Evolutionary conservation across 2,888 invertebrate genomes (phyloP), one percentile per base, ranked within the genome.

Genomic region (Limnephilus marmoratus): DNA sequence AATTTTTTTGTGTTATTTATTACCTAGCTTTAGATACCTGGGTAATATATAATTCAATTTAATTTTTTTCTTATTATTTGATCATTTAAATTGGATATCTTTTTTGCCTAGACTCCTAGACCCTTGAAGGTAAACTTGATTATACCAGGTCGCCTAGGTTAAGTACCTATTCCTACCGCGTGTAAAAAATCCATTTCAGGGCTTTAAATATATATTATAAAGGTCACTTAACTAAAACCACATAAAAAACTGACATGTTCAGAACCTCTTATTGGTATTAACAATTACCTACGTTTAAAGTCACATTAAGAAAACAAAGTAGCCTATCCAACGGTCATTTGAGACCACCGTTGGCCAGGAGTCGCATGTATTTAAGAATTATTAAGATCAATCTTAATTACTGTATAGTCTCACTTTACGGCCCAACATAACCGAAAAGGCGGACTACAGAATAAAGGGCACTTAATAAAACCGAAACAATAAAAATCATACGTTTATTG

Each of bases 401-500:
- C 24, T 68, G 68, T 68, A 68, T 68, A 68, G 24, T 68, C 68
- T 68, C 68, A 68, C 68, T 68, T 68, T 68, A 68, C 24, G 24
- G 68, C 68, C 68, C 24, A 68, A 68, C 68, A 9, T 68, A 68
- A 68, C n/a, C 68, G 68, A 68, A n/a, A 68, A 18, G 53, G 53
- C 53, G 53, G 68, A 34, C 29, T 15, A 13, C 82, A 34, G 34
- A 82, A 31, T 82, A 82, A 82, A 82, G 34, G 34, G 82, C 82
- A 82, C 34, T 82, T 82, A 82, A 82, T 82, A 82, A 85, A 85
- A 85, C 31, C 45, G 85, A 85, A 45, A 15, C 31, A 85, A 85
- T 85, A 85, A 85, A 41, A 85, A 85, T 85, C 85, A 53, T 11
- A 88, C 18, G 37, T 53, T 88, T 53, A 88, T 88, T 49, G 88